Evolutionary conservation across 2,797 vertebrate species (phyloP).

Genomic region (Enteromius afrohamiltoni): DNA sequence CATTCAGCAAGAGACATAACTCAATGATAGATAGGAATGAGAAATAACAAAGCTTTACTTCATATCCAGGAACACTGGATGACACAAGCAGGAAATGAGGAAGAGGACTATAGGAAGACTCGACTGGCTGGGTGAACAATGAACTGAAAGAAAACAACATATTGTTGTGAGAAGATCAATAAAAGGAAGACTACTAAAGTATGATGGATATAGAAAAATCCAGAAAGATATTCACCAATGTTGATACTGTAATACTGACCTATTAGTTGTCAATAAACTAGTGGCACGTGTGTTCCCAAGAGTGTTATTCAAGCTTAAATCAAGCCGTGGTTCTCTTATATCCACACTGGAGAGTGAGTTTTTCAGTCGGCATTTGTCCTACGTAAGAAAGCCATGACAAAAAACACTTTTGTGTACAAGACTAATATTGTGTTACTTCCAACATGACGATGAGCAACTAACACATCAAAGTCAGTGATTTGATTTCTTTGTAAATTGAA

Average conservation of each 20-base stretch:
- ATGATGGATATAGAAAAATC: neutral
- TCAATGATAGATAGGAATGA: neutral
- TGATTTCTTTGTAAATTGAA: neutral
- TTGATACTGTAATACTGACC: conserved; percentile 32
- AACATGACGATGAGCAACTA: neutral
- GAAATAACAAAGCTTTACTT: conserved; percentile 72
- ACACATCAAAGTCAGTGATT: neutral
- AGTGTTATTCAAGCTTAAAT: conserved; percentile 26
- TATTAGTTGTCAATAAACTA: conserved; percentile 24
- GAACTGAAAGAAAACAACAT: conserved; percentile 50
- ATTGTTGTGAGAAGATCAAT: neutral
- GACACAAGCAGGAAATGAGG: conserved; percentile 80
- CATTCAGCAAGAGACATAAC: neutral
- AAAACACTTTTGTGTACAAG: neutral
- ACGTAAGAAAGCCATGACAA: neutral
- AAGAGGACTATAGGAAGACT: conserved; percentile 20
- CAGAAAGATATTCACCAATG: neutral
- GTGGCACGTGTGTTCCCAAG: neutral
- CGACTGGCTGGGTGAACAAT: conserved; percentile 18
- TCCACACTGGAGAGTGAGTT: neutral
- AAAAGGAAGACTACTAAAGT: neutral
- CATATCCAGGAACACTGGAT: conserved; percentile 82
- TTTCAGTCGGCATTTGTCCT: conserved; percentile 46
- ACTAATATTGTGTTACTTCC: neutral
- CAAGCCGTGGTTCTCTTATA: conserved; percentile 1